Percentiles rank a stretch among this genome's conserved stretches.
phyloP scores from a whole-genome alignment of 2,888 invertebrate genomes.

The Lydus trimaculatus region DNA sequence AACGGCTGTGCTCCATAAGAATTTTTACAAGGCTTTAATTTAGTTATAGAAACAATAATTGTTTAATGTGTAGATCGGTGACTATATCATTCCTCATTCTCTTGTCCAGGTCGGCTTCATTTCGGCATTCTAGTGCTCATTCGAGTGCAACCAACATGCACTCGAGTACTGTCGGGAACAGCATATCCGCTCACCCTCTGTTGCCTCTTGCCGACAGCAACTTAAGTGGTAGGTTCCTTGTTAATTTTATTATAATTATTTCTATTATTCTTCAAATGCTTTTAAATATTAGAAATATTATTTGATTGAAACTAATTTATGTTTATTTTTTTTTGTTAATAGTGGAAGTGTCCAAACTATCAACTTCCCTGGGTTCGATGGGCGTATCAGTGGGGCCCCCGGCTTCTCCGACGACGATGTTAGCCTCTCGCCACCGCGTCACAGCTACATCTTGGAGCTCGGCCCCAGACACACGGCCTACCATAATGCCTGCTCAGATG shows the following conservation, averaged over 20 bases:
- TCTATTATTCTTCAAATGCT: conserved; percentile 19
- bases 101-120: conserved; percentile 89
- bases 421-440: conserved; percentile 69
- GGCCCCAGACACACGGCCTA: conserved; percentile 64
- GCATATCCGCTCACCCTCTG: conserved; percentile 93
- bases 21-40: conserved; percentile 40
- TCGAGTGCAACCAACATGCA: conserved; percentile 73
- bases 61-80: conserved; percentile 44
- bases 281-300: neutral
- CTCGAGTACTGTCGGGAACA: conserved; percentile 79
- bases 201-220: conserved; percentile 80
- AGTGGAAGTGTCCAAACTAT: conserved; percentile 64
- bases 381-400: conserved; percentile 61
- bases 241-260: conserved; percentile 21
- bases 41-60: conserved; percentile 40
- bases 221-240: conserved; percentile 63
- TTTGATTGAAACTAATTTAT: neutral
- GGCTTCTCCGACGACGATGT: conserved; percentile 92
- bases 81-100: conserved; percentile 58
- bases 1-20: conserved; percentile 54
- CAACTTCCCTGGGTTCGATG: conserved; percentile 68
- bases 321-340: conserved; percentile 28
- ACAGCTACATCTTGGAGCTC: conserved; percentile 69
- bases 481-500: conserved; percentile 62
- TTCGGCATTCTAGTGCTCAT: conserved; percentile 81